Conservation (phyloP, 2,797 vertebrate species). For the Bryconaethiops microstoma region DNA sequence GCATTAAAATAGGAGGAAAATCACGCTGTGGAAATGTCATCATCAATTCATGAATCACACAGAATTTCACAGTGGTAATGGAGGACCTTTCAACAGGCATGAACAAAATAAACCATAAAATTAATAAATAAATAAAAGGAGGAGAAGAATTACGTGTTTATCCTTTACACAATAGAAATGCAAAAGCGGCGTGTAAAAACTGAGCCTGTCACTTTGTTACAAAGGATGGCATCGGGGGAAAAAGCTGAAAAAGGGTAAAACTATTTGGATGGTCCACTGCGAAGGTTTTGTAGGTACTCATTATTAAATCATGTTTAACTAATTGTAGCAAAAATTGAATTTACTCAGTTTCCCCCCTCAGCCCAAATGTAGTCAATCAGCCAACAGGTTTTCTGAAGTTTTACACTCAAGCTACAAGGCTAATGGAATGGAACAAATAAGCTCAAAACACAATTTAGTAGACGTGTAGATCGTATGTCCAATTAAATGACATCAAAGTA, state of each 20-base stretch:
- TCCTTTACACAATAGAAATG: background rate
- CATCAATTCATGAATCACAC: background rate
- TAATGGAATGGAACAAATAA: too few relatives aligned
- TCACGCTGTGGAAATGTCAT: background rate
- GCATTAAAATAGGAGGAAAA: background rate
- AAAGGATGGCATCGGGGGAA: too few relatives aligned
- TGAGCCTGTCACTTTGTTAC: background rate
- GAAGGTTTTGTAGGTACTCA: background rate
- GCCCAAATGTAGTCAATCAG: too few relatives aligned
- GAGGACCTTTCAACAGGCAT: conserved; percentile 1
- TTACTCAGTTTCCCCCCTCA: too few relatives aligned
- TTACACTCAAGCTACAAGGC: too few relatives aligned
- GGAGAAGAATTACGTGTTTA: background rate
- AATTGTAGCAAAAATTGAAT: too few relatives aligned
- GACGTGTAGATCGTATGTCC: too few relatives aligned
- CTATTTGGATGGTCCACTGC: background rate
- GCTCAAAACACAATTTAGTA: too few relatives aligned
- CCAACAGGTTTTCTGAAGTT: too few relatives aligned
- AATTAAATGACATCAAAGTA: too few relatives aligned
- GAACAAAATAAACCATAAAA: background rate
- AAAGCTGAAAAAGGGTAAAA: background rate
- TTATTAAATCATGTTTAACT: too few relatives aligned
- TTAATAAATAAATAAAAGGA: background rate
- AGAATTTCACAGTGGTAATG: conserved; percentile 3
- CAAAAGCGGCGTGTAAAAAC: background rate